Conservation (phyloP, 2,888 invertebrate genomes). For the Camponotus fellah region DNA sequence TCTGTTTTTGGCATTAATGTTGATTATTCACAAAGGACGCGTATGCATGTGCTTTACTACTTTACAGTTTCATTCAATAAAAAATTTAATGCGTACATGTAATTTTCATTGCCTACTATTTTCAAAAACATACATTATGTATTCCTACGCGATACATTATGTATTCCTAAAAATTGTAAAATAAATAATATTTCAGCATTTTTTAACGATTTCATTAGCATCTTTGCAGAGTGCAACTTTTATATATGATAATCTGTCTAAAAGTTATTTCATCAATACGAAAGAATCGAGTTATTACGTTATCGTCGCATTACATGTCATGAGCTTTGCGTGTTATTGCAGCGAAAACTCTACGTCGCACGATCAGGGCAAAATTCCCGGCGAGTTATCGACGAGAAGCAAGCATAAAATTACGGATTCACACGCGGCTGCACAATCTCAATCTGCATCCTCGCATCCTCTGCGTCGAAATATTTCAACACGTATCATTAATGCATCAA, state of each 20-base stretch:
- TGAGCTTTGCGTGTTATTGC: background rate
- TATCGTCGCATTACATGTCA: background rate
- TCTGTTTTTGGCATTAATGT: constrained; percentile 19
- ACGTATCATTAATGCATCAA: background rate
- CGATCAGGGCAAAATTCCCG: constrained; percentile 19
- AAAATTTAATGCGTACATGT: constrained; percentile 1
- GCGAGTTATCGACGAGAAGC: constrained; percentile 28
- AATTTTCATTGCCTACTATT: constrained; percentile 14
- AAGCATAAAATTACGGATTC: constrained; percentile 31
- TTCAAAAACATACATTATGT: background rate
- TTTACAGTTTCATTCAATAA: constrained; percentile 11
- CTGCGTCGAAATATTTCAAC: background rate
- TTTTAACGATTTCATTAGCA: constrained; percentile 2
- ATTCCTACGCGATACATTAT: background rate
- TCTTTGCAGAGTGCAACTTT: background rate
- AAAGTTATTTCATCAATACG: constrained; percentile 4
- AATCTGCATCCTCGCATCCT: constrained; percentile 3
- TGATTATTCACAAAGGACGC: constrained; percentile 27
- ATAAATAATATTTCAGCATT: background rate
- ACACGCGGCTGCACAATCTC: constrained; percentile 3
- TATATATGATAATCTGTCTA: background rate
- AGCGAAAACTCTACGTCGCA: background rate
- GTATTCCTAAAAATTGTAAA: background rate
- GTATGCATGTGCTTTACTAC: background rate
- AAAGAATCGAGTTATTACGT: background rate